Conservation (phyloP, 2,888 invertebrate genomes). For the Melitaea athalia region DNA sequence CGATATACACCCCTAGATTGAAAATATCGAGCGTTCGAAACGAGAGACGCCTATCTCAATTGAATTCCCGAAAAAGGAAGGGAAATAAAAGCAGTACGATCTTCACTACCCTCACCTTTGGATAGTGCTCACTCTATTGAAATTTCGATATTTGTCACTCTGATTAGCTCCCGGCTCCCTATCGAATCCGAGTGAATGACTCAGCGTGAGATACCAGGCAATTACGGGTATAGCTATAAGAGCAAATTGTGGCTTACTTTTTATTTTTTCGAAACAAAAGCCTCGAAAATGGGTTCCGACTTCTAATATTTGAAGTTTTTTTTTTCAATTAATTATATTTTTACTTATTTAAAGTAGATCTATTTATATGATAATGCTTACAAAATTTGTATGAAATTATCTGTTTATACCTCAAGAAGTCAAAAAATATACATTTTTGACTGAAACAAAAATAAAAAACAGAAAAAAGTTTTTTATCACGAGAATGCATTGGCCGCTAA, state of each 20-base stretch:
- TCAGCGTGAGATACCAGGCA: conserved; percentile 66
- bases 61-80: conserved; percentile 79
- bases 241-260: conserved; percentile 42
- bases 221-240: conserved; percentile 46
- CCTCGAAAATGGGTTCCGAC: conserved; percentile 30
- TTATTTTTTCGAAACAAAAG: conserved; percentile 41
- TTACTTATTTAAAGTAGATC: too few species aligned
- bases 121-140: conserved; percentile 72
- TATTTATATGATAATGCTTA: too few species aligned
- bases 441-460: conserved; percentile 8
- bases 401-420: too few species aligned
- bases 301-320: conserved; percentile 11
- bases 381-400: too few species aligned
- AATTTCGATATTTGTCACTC: conserved; percentile 77
- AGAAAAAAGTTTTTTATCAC: conserved; percentile 18
- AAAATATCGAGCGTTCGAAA: conserved; percentile 70
- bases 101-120: conserved; percentile 58
- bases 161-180: conserved; percentile 71
- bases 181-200: conserved; percentile 63
- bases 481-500: conserved; percentile 21
- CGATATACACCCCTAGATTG: conserved; percentile 37
- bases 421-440: neutral
- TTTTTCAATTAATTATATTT: too few species aligned
- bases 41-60: conserved; percentile 78
- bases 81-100: conserved; percentile 67